phyloP scores from a whole-genome alignment of 2,888 invertebrate species.

The Hedya salicella region DNA sequence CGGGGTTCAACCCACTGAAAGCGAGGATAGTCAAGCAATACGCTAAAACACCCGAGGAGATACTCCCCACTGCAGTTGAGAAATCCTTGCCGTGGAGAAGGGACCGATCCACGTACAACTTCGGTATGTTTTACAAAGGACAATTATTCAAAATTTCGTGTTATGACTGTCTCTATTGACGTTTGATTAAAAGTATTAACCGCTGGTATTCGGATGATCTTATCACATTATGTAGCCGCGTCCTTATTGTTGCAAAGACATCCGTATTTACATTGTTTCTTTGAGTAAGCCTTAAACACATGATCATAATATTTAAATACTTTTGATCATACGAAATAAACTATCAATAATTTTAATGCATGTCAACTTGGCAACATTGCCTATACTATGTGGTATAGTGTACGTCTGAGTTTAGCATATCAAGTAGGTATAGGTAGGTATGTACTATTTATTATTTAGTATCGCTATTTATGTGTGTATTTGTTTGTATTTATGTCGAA shows the following conservation, averaged over 20 bases:
- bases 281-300: neutral
- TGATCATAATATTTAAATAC: constrained; percentile 1
- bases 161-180: constrained; percentile 55
- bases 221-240: neutral
- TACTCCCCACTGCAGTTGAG: constrained; percentile 91
- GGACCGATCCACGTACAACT: constrained; percentile 89
- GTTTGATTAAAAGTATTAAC: constrained; percentile 58
- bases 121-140: constrained; percentile 86
- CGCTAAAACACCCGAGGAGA: constrained; percentile 86
- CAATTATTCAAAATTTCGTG: constrained; percentile 57
- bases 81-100: constrained; percentile 94
- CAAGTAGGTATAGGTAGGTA: neutral
- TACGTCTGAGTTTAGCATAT: neutral
- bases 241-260: neutral
- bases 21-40: constrained; percentile 89
- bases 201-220: neutral
- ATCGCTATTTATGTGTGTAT: constrained; percentile 34
- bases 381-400: neutral
- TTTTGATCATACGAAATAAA: constrained; percentile 25
- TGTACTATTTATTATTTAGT: neutral
- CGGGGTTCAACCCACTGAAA: constrained; percentile 88
- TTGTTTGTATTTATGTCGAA: neutral
- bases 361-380: constrained; percentile 4
- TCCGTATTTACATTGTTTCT: too few species aligned
- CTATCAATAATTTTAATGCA: constrained; percentile 9